A percentile compares a stretch with the other conserved stretches of the same genome.
Evolutionary conservation across 2,113 vertebrate genomes (phyloP).

Genomic region (Dipodomys merriami): DNA sequence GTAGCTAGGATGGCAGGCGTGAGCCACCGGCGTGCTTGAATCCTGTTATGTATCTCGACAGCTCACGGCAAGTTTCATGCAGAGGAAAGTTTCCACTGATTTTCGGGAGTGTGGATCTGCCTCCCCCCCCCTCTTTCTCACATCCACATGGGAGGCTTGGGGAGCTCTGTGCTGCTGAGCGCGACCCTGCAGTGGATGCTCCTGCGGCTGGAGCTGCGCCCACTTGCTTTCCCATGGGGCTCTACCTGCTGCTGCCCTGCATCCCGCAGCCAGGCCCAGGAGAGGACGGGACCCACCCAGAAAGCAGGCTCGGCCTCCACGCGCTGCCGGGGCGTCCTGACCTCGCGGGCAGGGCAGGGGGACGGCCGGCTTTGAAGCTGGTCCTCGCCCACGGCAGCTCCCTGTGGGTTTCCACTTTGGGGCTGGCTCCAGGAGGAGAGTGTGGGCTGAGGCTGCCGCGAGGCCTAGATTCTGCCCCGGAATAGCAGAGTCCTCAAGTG

Average conservation of each 20-base stretch:
- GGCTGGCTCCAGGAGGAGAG: background rate
- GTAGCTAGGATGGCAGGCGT: too few relatives aligned
- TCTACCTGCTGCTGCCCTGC: background rate
- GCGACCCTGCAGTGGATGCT: rapidly evolving
- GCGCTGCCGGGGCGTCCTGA: background rate
- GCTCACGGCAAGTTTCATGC: background rate
- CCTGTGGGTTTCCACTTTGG: background rate
- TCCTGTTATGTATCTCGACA: background rate
- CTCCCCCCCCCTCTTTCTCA: background rate
- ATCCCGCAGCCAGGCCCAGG: background rate
- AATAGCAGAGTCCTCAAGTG: background rate
- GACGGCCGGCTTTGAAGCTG: background rate
- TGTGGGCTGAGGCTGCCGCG: background rate
- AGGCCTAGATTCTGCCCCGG: slow-evolving; percentile 43
- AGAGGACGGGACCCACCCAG: background rate
- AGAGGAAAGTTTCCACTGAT: background rate
- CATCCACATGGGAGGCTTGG: background rate
- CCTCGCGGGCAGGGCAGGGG: background rate
- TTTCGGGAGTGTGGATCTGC: background rate
- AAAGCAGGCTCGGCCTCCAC: background rate
- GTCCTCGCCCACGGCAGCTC: background rate
- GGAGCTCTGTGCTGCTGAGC: too few relatives aligned
- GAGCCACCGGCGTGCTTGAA: too few relatives aligned
- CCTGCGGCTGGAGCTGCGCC: background rate
- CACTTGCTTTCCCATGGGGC: background rate